Evolutionary conservation across 2,888 invertebrate species (phyloP).

Genomic region (Caenorhabditis zanzibari): DNA sequence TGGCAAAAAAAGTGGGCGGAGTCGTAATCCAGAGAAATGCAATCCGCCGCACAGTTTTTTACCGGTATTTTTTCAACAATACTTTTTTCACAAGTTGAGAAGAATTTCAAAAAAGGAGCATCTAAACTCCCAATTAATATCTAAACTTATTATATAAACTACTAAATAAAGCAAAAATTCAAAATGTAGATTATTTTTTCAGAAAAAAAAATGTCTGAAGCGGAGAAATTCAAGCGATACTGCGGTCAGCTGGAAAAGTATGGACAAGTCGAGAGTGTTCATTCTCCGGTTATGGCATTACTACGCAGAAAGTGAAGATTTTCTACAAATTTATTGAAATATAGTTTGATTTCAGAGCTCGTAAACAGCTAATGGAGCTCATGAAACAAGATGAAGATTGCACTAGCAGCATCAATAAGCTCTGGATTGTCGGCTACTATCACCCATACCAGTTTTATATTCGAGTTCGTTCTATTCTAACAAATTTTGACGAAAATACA

Average conservation of each 20-base stretch:
- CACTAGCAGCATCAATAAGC: constrained; percentile 18
- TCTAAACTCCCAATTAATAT: too few relatives aligned
- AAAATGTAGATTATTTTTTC: too few relatives aligned
- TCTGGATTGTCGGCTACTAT: constrained; percentile 58
- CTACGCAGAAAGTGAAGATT: constrained; percentile 46
- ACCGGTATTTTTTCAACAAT: background rate
- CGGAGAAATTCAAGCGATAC: constrained; percentile 28
- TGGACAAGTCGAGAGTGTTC: constrained; percentile 24
- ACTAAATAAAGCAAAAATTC: too few relatives aligned
- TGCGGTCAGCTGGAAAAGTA: constrained; percentile 37
- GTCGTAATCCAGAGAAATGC: background rate
- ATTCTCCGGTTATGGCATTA: constrained; percentile 49
- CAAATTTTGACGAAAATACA: background rate
- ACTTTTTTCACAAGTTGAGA: too few relatives aligned
- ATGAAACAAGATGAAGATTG: constrained; percentile 18
- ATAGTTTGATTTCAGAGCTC: constrained; percentile 31
- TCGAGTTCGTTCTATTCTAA: constrained; percentile 2
- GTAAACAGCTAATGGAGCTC: constrained; percentile 37
- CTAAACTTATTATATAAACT: too few relatives aligned
- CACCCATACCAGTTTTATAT: constrained; percentile 29
- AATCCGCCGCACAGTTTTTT: constrained; percentile 20
- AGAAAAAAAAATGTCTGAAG: constrained; percentile 3
- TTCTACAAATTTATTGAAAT: background rate
- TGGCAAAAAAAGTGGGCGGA: constrained; percentile 4
- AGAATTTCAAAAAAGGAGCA: background rate